Evolutionary conservation across 2,888 invertebrate species (phyloP), one percentile per base, ranked within the genome.

Genomic region (Hyles lineata): DNA sequence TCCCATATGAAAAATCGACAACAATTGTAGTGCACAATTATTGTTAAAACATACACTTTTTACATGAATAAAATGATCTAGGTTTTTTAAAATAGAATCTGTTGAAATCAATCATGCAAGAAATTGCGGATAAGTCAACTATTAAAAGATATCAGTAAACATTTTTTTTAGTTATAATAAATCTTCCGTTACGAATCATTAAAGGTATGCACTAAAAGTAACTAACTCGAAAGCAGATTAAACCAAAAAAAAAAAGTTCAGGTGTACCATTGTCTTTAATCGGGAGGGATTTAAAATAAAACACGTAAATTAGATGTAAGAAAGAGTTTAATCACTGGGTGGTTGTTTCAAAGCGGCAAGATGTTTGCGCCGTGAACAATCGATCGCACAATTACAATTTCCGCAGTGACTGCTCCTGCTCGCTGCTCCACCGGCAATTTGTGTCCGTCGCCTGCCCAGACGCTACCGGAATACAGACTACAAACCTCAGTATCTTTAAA

Each of bases 391-490:
- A 82, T 82, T 89, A 89, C 92, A 93, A 93, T 94, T 93, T 93
- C 91, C 89, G 87, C 90, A 90, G 91, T 67, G 43, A 67, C 87
- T 91, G 89, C 91, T 90, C n/a, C 55, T 55, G 55, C 17, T 55
- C 55, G 43, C 43, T 43, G 90, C 88, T 89, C 89, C 90, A 88
- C 89, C 83, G 89, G 93, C 92, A 93, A 93, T 93, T 92, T 93
- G 91, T 87, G 93, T 91, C 91, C 90, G 90, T 92, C 92, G 89
- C 91, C 90, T 88, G 90, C 88, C 85, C 94, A 93, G 93, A 94
- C 87, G 94, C 94, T 94, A 94, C 94, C 92, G 94, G 92, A 93
- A 92, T 93, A 92, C 88, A 87, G 87, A 89, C 88, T 92, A 21
- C 90, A 92, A 92, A 92, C 92, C 92, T 89, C 89, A 81, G 84